phyloP scores from a whole-genome alignment of 2,888 invertebrate species.

The Eristalis intricaria region DNA sequence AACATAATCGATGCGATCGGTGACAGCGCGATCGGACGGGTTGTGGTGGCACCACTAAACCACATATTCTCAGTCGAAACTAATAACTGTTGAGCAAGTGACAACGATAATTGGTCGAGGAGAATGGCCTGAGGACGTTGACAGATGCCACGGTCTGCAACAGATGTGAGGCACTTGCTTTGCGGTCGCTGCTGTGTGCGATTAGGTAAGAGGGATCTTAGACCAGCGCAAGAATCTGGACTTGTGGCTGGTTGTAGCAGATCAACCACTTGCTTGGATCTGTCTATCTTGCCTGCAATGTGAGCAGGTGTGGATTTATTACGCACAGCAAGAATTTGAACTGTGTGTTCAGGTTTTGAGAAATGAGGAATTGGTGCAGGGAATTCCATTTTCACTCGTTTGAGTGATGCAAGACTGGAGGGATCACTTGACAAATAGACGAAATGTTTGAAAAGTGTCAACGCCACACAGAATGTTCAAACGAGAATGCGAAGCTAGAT shows the following conservation, averaged over 20 bases:
- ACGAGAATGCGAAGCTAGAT: no score
- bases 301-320: no score
- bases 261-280: neutral
- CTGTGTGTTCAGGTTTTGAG: no score
- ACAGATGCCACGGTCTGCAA: neutral
- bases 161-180: neutral
- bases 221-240: neutral
- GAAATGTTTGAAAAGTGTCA: no score
- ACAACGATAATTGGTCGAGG: neutral
- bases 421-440: no score
- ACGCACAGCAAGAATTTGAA: no score
- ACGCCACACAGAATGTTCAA: no score
- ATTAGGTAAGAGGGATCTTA: neutral
- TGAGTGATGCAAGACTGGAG: no score
- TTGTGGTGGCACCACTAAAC: constrained; percentile 21
- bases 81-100: neutral
- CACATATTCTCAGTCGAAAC: neutral
- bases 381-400: no score
- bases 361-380: no score
- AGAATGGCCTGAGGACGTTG: neutral
- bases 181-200: neutral
- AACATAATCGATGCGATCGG: neutral
- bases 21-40: constrained; percentile 3
- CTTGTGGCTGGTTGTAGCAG: neutral
- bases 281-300: neutral